Percentiles rank a stretch among this genome's conserved stretches.
phyloP scores from a whole-genome alignment of 1,140 invertebrate genomes.

The Limonius californicus region DNA sequence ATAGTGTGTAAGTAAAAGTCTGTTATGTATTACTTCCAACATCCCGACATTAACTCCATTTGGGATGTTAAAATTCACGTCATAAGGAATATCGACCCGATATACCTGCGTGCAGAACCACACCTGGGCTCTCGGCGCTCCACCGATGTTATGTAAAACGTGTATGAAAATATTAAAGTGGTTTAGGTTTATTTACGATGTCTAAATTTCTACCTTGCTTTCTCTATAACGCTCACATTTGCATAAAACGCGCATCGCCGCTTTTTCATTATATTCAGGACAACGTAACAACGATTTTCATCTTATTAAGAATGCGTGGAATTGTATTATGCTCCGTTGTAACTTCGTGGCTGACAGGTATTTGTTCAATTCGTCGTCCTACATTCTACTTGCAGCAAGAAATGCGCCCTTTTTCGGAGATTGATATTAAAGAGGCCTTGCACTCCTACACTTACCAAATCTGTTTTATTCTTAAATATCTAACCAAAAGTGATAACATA shows the following conservation, averaged over 20 bases:
- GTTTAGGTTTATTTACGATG: slow-evolving; percentile 24
- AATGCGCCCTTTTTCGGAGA: slow-evolving; percentile 17
- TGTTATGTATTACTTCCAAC: background rate
- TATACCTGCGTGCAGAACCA: background rate
- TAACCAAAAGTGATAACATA: too few relatives aligned
- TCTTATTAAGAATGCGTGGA: slow-evolving; percentile 39
- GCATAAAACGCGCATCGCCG: slow-evolving; percentile 33
- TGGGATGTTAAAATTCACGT: slow-evolving; percentile 17
- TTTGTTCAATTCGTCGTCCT: slow-evolving; percentile 32
- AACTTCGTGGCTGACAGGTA: slow-evolving; percentile 33
- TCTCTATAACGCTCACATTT: slow-evolving; percentile 26
- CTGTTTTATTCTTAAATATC: too few relatives aligned
- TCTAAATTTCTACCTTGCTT: slow-evolving; percentile 23
- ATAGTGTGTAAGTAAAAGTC: slow-evolving; percentile 76
- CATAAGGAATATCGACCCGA: slow-evolving; percentile 6
- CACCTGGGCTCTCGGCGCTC: slow-evolving; percentile 9
- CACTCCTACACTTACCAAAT: too few relatives aligned
- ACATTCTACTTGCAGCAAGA: background rate
- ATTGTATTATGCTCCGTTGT: slow-evolving; percentile 31
- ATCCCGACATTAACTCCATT: background rate
- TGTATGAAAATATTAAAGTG: slow-evolving; percentile 26
- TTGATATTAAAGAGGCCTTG: too few relatives aligned
- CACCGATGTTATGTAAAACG: slow-evolving; percentile 12
- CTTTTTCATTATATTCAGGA: slow-evolving; percentile 30
- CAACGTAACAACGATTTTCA: slow-evolving; percentile 33